Percentiles rank a stretch among this genome's conserved stretches.
These are phyloP conservation scores for Hydropsyche tenuis DNA, from an alignment of 1,140 invertebrate genomes.

Conservation along the genomic window DNA sequence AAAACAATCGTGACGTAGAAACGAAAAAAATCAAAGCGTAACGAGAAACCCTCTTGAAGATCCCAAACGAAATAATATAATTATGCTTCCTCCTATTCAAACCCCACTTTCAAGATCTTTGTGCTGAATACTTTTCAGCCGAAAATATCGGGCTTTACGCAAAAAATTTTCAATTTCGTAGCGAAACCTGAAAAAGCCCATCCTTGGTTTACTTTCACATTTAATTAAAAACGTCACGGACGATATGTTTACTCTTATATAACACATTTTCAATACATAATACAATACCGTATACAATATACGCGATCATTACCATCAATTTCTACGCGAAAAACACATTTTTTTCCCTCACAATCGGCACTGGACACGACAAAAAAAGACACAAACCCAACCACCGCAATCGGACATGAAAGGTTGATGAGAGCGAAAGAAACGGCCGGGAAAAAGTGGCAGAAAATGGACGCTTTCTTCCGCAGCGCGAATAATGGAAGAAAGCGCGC, in stretches of 20 bases:
- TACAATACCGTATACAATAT: not conserved
- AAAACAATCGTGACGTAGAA: too few relatives aligned
- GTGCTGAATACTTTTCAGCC: too few relatives aligned
- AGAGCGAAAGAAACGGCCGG: not conserved
- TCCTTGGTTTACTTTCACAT: not conserved
- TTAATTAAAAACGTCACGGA: not conserved
- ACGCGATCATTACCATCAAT: not conserved
- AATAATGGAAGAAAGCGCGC: constrained; percentile 4
- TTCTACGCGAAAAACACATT: too few relatives aligned
- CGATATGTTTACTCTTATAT: constrained; percentile 10
- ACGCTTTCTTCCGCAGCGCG: constrained; percentile 1
- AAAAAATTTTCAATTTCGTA: not conserved
- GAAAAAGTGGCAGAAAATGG: constrained; percentile 1
- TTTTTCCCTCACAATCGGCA: too few relatives aligned
- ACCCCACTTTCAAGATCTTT: too few relatives aligned
- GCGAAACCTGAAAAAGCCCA: not conserved
- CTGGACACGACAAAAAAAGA: too few relatives aligned
- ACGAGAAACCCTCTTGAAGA: too few relatives aligned
- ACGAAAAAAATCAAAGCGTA: too few relatives aligned
- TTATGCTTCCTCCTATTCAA: too few relatives aligned
- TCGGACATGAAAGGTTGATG: not conserved
- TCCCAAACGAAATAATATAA: too few relatives aligned
- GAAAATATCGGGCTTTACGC: too few relatives aligned
- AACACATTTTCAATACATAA: not conserved
- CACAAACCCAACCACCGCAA: not conserved